phyloP scores from a whole-genome alignment of 2,888 invertebrate genomes.

The Cremastinae sp. region DNA sequence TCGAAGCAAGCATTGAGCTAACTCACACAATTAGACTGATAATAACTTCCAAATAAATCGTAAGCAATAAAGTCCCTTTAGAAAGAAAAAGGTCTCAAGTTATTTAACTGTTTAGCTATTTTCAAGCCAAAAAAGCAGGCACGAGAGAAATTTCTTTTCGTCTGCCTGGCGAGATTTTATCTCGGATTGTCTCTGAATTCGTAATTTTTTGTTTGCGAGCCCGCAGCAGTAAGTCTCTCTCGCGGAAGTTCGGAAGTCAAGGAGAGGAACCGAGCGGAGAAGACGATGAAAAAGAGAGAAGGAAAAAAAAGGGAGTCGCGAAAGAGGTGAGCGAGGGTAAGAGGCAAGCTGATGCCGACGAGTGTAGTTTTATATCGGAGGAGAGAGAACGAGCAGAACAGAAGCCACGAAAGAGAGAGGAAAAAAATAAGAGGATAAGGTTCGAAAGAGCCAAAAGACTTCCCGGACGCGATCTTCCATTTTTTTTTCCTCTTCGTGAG shows the following conservation, averaged over 20 bases:
- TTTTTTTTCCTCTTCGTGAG: conserved; percentile 23
- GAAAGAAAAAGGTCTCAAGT: background rate
- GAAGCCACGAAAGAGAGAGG: conserved; percentile 43
- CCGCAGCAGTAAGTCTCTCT: no score
- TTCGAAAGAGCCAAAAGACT: conserved; percentile 62
- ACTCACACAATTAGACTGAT: no score
- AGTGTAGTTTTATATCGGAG: background rate
- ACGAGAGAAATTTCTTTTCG: conserved; percentile 24
- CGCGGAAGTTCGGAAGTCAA: conserved; percentile 53
- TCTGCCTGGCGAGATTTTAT: conserved; percentile 24
- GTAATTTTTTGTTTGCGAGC: no score
- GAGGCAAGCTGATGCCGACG: conserved; percentile 37
- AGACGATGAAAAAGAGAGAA: conserved; percentile 43
- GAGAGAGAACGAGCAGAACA: conserved; percentile 27
- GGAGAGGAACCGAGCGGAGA: conserved; percentile 27
- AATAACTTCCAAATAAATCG: no score
- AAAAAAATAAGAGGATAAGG: conserved; percentile 52
- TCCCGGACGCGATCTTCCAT: conserved; percentile 52
- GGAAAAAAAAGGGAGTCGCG: conserved; percentile 18
- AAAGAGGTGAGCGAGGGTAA: no score
- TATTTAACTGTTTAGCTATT: background rate
- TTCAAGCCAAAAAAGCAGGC: conserved; percentile 1
- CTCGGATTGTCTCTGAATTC: no score
- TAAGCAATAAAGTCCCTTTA: no score
- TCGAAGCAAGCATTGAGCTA: conserved; percentile 51